Conservation (phyloP, 23 tunicate genomes). For the Styela plicata region DNA sequence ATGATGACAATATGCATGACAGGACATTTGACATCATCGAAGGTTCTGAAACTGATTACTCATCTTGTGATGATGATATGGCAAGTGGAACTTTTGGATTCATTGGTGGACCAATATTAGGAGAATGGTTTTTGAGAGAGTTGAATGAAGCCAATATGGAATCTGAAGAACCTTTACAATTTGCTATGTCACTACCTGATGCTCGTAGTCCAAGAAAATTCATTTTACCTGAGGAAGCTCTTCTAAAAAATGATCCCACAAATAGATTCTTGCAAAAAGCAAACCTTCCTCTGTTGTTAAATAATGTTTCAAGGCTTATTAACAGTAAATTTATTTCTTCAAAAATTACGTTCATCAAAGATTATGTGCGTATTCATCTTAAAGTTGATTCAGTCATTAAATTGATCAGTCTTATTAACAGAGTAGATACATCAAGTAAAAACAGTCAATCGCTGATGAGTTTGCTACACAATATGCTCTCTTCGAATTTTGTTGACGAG, state of each 20-base stretch:
- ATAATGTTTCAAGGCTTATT: not conserved
- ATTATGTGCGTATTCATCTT: not conserved
- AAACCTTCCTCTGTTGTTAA: not conserved
- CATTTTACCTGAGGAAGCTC: slow-evolving; percentile 11
- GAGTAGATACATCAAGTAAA: not conserved
- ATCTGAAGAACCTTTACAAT: not conserved
- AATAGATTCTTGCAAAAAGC: not conserved
- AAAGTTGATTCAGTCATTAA: not conserved
- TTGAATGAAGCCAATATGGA: not conserved
- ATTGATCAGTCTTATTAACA: not conserved
- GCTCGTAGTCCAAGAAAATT: not conserved
- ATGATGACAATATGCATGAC: slow-evolving; percentile 6
- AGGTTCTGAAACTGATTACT: slow-evolving; percentile 4
- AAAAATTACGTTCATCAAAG: not conserved
- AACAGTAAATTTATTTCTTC: not conserved
- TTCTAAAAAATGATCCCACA: not conserved
- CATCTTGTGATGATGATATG: slow-evolving; percentile 7
- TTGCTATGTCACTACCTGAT: not conserved
- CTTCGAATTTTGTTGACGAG: slow-evolving; percentile 12
- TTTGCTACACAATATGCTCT: slow-evolving; percentile 35
- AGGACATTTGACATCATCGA: not conserved
- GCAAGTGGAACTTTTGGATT: not conserved
- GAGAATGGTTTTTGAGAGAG: slow-evolving; percentile 10
- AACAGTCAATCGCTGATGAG: slow-evolving; percentile 30
- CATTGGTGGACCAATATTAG: not conserved